A percentile compares a stretch with the other conserved stretches of the same genome.
These are phyloP conservation scores for Typhlichthys eigenmanni DNA, from an alignment of 2,797 vertebrate species.

Conservation along the genomic window DNA sequence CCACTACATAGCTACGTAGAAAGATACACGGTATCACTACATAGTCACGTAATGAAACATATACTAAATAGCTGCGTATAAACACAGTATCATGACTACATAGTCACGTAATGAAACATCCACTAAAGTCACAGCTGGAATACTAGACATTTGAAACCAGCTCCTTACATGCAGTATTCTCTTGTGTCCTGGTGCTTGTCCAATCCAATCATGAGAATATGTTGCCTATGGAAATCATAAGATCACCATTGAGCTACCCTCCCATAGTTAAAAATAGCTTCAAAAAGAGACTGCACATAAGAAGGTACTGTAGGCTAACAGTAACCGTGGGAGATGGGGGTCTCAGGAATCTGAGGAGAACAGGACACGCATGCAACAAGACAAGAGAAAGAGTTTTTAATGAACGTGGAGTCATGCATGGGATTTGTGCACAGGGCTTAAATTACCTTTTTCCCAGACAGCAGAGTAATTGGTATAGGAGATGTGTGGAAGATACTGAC, in stretches of 20 bases:
- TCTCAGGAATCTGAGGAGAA: constrained; percentile 12
- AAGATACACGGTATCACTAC: too few species aligned
- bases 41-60: too few species aligned
- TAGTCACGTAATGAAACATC: too few species aligned
- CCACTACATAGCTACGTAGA: too few species aligned
- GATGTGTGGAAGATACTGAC: constrained; percentile 5
- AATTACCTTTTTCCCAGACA: constrained; percentile 26
- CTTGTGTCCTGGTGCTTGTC: too few species aligned
- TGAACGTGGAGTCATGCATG: constrained; percentile 28
- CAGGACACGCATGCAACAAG: neutral
- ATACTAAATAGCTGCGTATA: too few species aligned
- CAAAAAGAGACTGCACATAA: neutral
- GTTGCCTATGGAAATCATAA: neutral
- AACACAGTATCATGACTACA: too few species aligned
- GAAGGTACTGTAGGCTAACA: constrained; percentile 15
- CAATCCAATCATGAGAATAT: neutral
- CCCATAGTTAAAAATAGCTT: neutral
- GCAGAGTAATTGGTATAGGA: constrained; percentile 41
- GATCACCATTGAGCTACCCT: neutral
- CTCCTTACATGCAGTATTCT: too few species aligned
- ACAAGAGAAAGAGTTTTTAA: constrained; percentile 37
- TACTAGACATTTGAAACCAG: too few species aligned
- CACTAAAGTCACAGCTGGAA: too few species aligned
- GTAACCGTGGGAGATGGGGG: constrained; percentile 24
- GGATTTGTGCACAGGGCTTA: constrained; percentile 25